phyloP scores from a whole-genome alignment of 1,140 invertebrate genomes.

The Thalassaphorura encarpata region DNA sequence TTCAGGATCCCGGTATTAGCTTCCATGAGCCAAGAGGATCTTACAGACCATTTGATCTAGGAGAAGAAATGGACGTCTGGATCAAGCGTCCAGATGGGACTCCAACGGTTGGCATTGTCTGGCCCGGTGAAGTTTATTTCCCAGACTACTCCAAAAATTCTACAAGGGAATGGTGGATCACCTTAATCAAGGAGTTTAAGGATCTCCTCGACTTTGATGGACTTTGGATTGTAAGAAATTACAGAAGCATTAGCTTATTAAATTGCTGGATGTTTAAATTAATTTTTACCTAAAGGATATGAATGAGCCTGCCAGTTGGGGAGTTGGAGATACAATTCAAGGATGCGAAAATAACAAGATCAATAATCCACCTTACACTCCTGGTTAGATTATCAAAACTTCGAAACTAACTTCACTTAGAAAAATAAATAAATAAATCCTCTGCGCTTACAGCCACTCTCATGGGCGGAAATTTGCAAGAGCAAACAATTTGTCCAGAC shows the following conservation, averaged over 20 bases:
- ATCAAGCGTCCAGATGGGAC: conserved; percentile 28
- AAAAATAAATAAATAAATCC: not conserved
- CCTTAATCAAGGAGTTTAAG: conserved; percentile 21
- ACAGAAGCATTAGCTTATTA: too few relatives aligned
- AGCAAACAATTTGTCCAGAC: conserved; percentile 36
- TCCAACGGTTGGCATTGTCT: conserved; percentile 34
- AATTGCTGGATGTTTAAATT: too few relatives aligned
- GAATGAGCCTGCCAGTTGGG: conserved; percentile 33
- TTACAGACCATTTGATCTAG: conserved; percentile 25
- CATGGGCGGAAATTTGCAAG: conserved; percentile 18
- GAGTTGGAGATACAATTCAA: conserved; percentile 19
- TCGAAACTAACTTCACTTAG: not conserved
- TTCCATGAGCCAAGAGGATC: conserved; percentile 13
- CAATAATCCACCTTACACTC: conserved; percentile 31
- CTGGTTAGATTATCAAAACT: conserved; percentile 15
- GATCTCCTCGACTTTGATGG: conserved; percentile 22
- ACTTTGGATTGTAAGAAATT: conserved; percentile 29
- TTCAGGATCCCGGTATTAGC: conserved; percentile 27
- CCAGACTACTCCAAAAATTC: conserved; percentile 26
- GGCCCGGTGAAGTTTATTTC: conserved; percentile 35
- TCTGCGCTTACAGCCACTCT: conserved; percentile 9
- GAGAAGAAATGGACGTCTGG: conserved; percentile 32
- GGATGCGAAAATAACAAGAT: conserved; percentile 23
- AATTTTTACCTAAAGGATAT: too few relatives aligned
- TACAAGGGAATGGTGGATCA: conserved; percentile 25